These are phyloP conservation scores for Urechis unicinctus DNA, from an alignment of 2,888 invertebrate genomes.

Conservation along the genomic window DNA sequence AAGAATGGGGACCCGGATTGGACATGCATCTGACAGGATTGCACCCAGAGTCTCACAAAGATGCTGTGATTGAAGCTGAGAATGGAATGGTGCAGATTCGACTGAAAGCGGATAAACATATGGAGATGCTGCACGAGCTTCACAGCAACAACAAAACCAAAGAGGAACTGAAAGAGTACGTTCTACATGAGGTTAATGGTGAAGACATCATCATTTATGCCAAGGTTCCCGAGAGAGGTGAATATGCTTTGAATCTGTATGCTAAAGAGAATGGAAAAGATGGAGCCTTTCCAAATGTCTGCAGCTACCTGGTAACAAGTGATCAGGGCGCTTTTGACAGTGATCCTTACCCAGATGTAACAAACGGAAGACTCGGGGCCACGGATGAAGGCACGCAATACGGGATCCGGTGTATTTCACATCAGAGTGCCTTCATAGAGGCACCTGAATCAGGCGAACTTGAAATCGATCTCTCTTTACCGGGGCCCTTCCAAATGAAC, in stretches of 20 bases:
- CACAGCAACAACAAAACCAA: neutral
- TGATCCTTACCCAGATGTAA: neutral
- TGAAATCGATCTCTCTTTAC: neutral
- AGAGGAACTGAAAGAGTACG: neutral
- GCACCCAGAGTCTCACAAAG: neutral
- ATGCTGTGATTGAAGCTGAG: conserved; percentile 2
- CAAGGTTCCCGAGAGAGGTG: neutral
- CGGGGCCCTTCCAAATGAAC: neutral
- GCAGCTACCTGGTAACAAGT: neutral
- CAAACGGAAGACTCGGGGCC: neutral
- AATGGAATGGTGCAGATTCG: conserved; percentile 1
- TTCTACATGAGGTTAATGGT: neutral
- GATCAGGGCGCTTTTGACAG: neutral
- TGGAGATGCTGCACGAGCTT: neutral
- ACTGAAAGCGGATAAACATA: neutral
- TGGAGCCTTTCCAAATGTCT: neutral
- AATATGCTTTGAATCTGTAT: neutral
- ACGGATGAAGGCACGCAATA: neutral
- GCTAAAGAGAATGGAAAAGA: neutral
- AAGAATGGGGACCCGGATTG: conserved; percentile 7
- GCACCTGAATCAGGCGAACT: neutral
- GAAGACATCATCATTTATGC: neutral
- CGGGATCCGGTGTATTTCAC: neutral
- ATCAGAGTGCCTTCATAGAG: neutral
- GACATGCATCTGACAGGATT: neutral